Percentiles rank a stretch among this genome's conserved stretches.
Conservation (phyloP, 2,113 vertebrate species). For the Marcusenius ussheri region DNA sequence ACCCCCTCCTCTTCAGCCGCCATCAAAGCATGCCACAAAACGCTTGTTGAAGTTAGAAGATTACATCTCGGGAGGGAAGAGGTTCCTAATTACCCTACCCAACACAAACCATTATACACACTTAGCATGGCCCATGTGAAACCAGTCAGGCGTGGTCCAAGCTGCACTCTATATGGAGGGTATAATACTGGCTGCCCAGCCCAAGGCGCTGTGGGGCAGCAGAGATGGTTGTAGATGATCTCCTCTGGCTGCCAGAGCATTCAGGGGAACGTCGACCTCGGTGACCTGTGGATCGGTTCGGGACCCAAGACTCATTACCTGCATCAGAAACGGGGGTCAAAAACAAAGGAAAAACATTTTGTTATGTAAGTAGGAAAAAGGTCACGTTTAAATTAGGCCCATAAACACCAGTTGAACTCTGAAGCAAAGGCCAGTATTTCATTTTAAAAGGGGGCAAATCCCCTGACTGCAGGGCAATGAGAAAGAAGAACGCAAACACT, state of each 20-base stretch:
- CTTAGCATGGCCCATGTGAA: conserved; percentile 9
- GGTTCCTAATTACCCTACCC: conserved; percentile 8
- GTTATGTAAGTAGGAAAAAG: not conserved
- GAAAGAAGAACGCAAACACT: not conserved
- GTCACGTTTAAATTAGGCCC: not conserved
- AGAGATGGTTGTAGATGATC: not conserved
- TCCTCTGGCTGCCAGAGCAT: not conserved
- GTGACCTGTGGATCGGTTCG: not conserved
- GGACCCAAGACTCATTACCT: not conserved
- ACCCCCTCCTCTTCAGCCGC: not conserved
- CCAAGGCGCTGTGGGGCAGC: not conserved
- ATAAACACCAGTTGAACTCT: not conserved
- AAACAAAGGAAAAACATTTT: not conserved
- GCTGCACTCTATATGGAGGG: conserved; percentile 3
- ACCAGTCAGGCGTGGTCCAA: conserved; percentile 10
- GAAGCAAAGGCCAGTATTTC: not conserved
- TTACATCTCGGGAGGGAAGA: not conserved
- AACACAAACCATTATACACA: conserved; percentile 3
- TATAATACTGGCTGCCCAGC: not conserved
- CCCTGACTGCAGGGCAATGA: not conserved
- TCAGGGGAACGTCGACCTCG: not conserved
- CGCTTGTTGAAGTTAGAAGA: conserved; percentile 21
- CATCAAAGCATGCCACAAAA: not conserved
- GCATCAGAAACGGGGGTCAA: not conserved
- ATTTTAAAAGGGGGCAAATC: not conserved